phyloP scores from a whole-genome alignment of 2,113 vertebrate genomes.

The Petromus typicus region DNA sequence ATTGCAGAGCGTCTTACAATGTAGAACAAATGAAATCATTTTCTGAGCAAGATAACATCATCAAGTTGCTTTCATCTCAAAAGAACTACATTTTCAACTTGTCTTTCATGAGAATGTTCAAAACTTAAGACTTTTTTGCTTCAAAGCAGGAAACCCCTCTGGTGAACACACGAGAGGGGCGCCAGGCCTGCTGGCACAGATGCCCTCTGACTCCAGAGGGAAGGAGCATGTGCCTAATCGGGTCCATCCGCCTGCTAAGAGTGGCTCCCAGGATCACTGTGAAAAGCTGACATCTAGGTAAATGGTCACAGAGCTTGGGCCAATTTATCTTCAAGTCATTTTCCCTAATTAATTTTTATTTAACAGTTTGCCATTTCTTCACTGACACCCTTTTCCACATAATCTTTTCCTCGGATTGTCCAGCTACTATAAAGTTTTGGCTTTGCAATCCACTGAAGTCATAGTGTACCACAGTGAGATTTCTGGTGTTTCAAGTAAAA shows the following conservation, averaged over 20 bases:
- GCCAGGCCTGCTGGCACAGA: not conserved
- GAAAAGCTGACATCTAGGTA: not conserved
- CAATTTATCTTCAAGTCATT: constrained; percentile 24
- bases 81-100: not conserved
- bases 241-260: not conserved
- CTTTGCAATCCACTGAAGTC: constrained; percentile 77
- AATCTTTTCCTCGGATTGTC: not conserved
- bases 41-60: not conserved
- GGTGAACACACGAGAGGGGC: not conserved
- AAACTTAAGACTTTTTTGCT: not conserved
- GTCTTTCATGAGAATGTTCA: not conserved
- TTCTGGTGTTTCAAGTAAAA: constrained; percentile 77
- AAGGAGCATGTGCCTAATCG: not conserved
- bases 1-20: not conserved
- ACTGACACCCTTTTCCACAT: constrained; percentile 34
- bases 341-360: constrained; percentile 67
- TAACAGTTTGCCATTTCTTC: constrained; percentile 49
- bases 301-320: not conserved
- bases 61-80: not conserved
- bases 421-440: constrained; percentile 69
- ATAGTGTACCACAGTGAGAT: constrained; percentile 74
- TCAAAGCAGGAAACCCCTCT: not conserved
- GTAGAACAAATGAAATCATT: not conserved
- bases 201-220: not conserved
- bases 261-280: not conserved